Conservation (phyloP, 1,140 invertebrate genomes). For the Drosophila sturtevanti region DNA sequence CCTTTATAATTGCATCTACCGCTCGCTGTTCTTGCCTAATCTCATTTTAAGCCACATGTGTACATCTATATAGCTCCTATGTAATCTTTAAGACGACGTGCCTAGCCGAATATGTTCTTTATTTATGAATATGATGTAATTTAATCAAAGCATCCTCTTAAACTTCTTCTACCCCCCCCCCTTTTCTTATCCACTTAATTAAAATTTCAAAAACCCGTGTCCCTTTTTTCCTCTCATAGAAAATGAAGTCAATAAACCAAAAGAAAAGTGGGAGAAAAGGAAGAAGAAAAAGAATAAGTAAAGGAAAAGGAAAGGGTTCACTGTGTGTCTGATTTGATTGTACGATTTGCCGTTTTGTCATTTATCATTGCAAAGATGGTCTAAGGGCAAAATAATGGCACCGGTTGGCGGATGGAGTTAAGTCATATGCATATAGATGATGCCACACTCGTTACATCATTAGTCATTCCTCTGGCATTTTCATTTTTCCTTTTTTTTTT, state of each 20-base stretch:
- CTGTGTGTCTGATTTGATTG: conserved; percentile 64
- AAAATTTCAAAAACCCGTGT: conserved; percentile 49
- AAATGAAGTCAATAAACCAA: conserved; percentile 70
- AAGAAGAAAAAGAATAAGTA: not conserved
- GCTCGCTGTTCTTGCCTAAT: conserved; percentile 27
- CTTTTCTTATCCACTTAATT: conserved; percentile 64
- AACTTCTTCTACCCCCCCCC: not conserved
- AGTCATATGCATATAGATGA: conserved; percentile 54
- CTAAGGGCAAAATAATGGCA: not conserved
- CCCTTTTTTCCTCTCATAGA: not conserved
- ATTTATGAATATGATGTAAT: conserved; percentile 76
- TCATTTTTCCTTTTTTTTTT: conserved; percentile 21
- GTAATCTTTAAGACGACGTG: conserved; percentile 51
- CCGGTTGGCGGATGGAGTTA: conserved; percentile 1
- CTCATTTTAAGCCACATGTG: conserved; percentile 50
- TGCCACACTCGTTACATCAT: conserved; percentile 40
- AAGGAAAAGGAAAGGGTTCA: conserved; percentile 51
- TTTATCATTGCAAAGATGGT: conserved; percentile 65
- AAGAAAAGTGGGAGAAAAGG: not conserved
- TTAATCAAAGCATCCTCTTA: conserved; percentile 44
- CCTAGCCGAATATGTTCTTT: conserved; percentile 67
- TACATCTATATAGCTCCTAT: conserved; percentile 6
- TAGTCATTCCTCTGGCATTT: conserved; percentile 68
- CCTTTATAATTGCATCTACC: conserved; percentile 66
- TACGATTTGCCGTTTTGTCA: conserved; percentile 64